These are phyloP conservation scores for Cacatua alba DNA, from an alignment of 2,113 vertebrate species.

Conservation along the genomic window DNA sequence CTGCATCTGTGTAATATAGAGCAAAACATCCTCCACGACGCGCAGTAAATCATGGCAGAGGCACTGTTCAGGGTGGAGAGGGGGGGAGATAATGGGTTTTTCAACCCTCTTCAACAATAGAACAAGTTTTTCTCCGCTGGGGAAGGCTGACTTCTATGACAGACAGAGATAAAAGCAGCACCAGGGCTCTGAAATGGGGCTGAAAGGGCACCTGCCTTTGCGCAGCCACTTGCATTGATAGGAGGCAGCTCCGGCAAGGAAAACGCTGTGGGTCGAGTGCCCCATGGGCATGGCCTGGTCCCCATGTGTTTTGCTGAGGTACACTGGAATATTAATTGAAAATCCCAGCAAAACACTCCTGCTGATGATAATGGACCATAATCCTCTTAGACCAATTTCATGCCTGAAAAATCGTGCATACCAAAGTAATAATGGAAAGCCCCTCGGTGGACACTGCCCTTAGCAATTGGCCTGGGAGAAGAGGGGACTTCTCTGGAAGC, in stretches of 20 bases:
- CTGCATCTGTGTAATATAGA: conserved; percentile 68
- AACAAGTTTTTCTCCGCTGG: conserved; percentile 55
- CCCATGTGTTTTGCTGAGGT: not conserved
- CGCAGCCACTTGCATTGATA: not conserved
- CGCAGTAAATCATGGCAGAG: conserved; percentile 59
- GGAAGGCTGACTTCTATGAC: conserved; percentile 33
- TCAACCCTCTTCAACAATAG: conserved; percentile 60
- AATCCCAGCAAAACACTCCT: conserved; percentile 50
- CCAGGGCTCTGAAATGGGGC: not conserved
- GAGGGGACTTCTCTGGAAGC: not conserved
- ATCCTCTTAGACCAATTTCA: conserved; percentile 72
- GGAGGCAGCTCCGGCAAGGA: not conserved
- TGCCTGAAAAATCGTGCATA: conserved; percentile 59
- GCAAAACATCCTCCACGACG: conserved; percentile 63
- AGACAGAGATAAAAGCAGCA: conserved; percentile 45
- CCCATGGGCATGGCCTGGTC: not conserved
- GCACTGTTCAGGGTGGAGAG: conserved; percentile 58
- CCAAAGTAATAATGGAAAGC: conserved; percentile 8
- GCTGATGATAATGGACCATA: conserved; percentile 61
- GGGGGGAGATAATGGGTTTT: conserved; percentile 63
- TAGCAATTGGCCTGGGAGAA: not conserved
- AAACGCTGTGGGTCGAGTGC: not conserved
- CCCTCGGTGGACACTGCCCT: not conserved
- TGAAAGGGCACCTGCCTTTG: not conserved
- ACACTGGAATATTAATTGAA: conserved; percentile 51